Evolutionary conservation across 1,140 invertebrate species (phyloP), one percentile per base, ranked within the genome.

Genomic region (Trichoplusia ni): DNA sequence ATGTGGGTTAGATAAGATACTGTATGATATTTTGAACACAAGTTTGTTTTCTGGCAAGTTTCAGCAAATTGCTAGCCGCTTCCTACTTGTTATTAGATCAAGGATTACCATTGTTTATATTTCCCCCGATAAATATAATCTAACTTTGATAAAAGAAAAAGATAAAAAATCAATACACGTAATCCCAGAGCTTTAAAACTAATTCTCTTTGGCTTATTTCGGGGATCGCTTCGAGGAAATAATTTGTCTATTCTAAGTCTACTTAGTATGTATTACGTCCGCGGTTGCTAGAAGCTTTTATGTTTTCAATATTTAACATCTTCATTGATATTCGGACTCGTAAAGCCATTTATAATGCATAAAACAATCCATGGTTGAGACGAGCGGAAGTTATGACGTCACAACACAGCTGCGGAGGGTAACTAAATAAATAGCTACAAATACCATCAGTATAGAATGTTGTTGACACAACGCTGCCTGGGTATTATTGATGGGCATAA

Each of bases 401-500:
- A 38, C 56, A 59, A 23, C 53, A 14, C 29, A 60, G 25, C 40
- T 33, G 19, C 9, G n/a, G 18, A 60, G 42, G 42, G 56, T 60
- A 47, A 29, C 27, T 35, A 47, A 60, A 47, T 60, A 46, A 73
- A 75, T 74, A 68, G 47, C 64, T 68, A 72, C 59, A 71, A 75
- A 74, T 79, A 71, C 46, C 60, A 64, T 71, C 60, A 67, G 65
- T 67, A 71, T 61, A 73, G 61, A 77, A 53, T 73, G 77, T 73
- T 82, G 78, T 82, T 82, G 81, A 84, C 79, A 80, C 75, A 77
- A 66, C 69, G 53, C 62, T 75, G 68, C 64, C 63, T 70, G 70
- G 73, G 59, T 79, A 79, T 84, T 81, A 84, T 82, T 81, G 77
- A 84, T 79, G 79, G 69, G 67, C 63, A 79, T 81, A 82, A 84